A percentile compares a stretch with the other conserved stretches of the same genome.
phyloP scores from a whole-genome alignment of 2,113 vertebrate species.

The Cygnus atratus region DNA sequence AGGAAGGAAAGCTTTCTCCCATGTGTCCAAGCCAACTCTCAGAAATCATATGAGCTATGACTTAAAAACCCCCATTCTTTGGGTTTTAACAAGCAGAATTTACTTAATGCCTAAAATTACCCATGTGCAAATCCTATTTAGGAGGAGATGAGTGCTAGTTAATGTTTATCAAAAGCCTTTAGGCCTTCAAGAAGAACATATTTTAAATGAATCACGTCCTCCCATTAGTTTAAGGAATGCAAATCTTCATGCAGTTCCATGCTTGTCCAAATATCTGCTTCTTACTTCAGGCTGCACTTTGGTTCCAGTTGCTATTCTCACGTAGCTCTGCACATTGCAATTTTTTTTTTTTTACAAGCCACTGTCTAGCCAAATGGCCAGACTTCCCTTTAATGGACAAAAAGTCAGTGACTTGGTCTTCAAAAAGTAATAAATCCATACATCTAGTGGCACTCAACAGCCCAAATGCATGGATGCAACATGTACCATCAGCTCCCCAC shows the following conservation, averaged over 20 bases:
- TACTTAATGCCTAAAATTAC: background rate
- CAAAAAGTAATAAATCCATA: background rate
- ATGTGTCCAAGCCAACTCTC: background rate
- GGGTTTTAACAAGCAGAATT: background rate
- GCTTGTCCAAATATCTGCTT: background rate
- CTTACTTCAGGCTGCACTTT: background rate
- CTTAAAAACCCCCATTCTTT: background rate
- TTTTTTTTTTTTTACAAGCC: background rate
- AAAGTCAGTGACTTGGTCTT: rapidly evolving
- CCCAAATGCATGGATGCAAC: background rate
- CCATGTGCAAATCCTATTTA: background rate
- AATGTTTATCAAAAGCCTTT: background rate
- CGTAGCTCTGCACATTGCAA: rapidly evolving
- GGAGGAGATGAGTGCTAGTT: background rate
- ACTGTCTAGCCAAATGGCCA: background rate
- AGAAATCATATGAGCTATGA: background rate
- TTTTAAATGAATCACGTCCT: background rate
- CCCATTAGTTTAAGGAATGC: background rate
- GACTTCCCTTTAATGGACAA: background rate
- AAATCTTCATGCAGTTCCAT: background rate
- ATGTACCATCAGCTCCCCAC: background rate
- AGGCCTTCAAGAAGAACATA: background rate
- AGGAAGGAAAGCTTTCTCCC: background rate
- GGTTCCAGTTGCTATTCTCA: rapidly evolving
- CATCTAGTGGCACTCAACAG: background rate